Base-by-base conservation (phyloP, 1,140 invertebrate genomes). In the Drosophila nannoptera region DNA sequence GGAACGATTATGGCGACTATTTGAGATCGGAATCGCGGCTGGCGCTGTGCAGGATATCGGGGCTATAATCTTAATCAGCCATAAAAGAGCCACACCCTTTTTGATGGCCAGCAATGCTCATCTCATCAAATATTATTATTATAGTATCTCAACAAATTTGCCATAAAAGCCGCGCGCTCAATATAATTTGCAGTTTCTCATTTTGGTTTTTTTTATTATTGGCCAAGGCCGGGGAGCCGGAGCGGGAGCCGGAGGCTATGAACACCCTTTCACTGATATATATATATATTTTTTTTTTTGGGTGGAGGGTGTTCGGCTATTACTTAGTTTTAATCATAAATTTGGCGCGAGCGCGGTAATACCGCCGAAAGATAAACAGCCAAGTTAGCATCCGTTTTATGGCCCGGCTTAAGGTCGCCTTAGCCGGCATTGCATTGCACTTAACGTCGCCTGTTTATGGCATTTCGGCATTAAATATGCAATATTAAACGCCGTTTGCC, bases 321-420 rank as follows among this genome's bases (percentile, higher is more conserved):
- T 38, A 32, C 33, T 75, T 76, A 75, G 73, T 66, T 75, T 75
- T 60, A 75, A 75, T 71, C 67, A 75, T 75, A 75, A 75, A 75
- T 52, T 69, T 65, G 22, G 22, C 22, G 53, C 69, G n/a, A n/a
- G 40, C 32, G 55, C 29, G 16, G 40, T 56, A 45, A 45, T 56
- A 33, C 54, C 54, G 54, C 40, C 54, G 40, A 45, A 45, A 56
- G 55, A 59, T 59, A 59, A 59, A 59, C 55, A 59, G 43, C 9
- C 33, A 59, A 45, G 56, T 59, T 33, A 36, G 9, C 43, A 31
- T 33, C 6, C 56, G 12, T 75, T 75, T 75, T 64, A 75, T 64
- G 42, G 14, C 33, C 22, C 56, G 29, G 42, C 56, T 59, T 46
- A 48, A 48, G 43, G 42, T 56, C 54, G 40, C 33, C 43, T 59